Evolutionary conservation across 2,113 vertebrate species (phyloP).

Genomic region (Gavialis gangeticus): DNA sequence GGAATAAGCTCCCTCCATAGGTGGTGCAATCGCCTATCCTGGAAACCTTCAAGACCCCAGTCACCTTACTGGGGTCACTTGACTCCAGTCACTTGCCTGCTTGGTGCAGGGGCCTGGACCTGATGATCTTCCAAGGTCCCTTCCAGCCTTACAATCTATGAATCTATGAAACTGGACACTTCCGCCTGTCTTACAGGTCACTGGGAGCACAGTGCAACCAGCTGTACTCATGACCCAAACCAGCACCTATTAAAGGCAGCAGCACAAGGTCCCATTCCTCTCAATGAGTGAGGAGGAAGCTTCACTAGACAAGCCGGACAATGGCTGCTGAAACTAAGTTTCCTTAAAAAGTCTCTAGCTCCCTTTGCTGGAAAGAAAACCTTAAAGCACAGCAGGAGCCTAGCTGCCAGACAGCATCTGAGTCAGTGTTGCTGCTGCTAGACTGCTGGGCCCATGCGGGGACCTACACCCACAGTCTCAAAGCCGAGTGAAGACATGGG

Average conservation of each 20-base stretch:
- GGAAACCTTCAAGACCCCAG: too few relatives aligned
- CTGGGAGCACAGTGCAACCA: not conserved
- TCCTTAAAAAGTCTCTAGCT: not conserved
- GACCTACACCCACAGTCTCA: not conserved
- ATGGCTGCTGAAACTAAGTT: not conserved
- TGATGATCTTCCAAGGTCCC: too few relatives aligned
- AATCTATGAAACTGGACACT: not conserved
- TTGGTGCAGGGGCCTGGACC: too few relatives aligned
- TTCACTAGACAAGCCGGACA: not conserved
- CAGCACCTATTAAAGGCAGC: not conserved
- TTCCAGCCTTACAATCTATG: too few relatives aligned
- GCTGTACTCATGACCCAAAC: not conserved
- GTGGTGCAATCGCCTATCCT: too few relatives aligned
- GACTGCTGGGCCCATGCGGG: accelerated
- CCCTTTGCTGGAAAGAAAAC: not conserved
- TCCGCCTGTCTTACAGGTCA: not conserved
- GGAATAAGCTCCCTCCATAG: too few relatives aligned
- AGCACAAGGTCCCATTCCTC: not conserved
- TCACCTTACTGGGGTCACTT: too few relatives aligned
- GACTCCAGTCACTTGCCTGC: too few relatives aligned
- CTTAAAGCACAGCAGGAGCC: not conserved
- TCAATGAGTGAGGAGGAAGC: accelerated
- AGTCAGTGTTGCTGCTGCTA: not conserved
- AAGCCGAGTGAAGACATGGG: not conserved
- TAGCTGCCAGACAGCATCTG: not conserved